Percentiles rank a stretch among this genome's conserved stretches.
These are phyloP conservation scores for Thyatira batis DNA, from an alignment of 2,888 invertebrate species.

Conservation along the genomic window DNA sequence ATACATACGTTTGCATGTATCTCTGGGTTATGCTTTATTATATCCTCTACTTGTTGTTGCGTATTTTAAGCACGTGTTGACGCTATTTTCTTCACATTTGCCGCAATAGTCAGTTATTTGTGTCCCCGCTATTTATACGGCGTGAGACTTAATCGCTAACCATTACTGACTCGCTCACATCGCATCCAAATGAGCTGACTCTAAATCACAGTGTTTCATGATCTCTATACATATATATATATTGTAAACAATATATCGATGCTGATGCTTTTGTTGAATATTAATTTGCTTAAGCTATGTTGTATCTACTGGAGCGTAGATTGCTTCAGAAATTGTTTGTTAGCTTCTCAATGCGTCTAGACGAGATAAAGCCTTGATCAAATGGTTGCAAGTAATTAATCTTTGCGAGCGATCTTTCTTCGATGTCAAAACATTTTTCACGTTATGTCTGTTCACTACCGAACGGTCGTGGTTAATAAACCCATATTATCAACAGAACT, in stretches of 20 bases:
- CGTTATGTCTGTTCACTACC: not conserved
- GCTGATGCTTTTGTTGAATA: not conserved
- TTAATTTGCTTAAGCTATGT: not conserved
- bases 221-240: conserved; percentile 1
- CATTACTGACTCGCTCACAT: conserved; percentile 47
- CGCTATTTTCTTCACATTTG: conserved; percentile 47
- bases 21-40: not conserved
- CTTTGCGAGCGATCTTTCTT: conserved; percentile 9
- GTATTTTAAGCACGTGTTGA: conserved; percentile 32
- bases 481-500: not conserved
- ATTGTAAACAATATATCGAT: not conserved
- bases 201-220: conserved; percentile 29
- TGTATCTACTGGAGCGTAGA: not conserved
- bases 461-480: not conserved
- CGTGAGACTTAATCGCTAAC: conserved; percentile 48
- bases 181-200: conserved; percentile 51
- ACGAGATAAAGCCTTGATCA: conserved; percentile 41
- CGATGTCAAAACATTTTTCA: not conserved
- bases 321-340: not conserved
- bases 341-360: conserved; percentile 32
- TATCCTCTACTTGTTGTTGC: not conserved
- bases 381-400: conserved; percentile 30
- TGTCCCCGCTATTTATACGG: conserved; percentile 51
- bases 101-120: conserved; percentile 40
- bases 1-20: not conserved